Conservation (phyloP, 2,113 vertebrate genomes). For the Ceyx melanurus region DNA sequence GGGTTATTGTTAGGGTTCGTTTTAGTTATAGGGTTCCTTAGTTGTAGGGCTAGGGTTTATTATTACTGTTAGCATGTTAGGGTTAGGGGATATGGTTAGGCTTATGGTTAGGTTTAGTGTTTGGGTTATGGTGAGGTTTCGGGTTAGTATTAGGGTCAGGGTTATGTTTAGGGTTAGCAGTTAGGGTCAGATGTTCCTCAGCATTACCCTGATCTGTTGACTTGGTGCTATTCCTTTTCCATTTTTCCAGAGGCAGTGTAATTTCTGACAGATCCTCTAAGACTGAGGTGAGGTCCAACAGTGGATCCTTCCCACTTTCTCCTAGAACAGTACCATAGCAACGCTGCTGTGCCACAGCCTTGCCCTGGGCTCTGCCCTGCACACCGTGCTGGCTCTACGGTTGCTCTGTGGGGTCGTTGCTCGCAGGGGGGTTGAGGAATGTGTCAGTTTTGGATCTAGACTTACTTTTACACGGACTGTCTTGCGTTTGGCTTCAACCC, state of each 20-base stretch:
- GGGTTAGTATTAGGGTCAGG: too few species aligned
- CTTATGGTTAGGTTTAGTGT: too few species aligned
- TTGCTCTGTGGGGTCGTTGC: background rate
- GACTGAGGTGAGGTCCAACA: background rate
- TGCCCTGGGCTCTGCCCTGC: background rate
- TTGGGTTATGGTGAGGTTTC: too few species aligned
- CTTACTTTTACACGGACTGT: background rate
- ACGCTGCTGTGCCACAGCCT: background rate
- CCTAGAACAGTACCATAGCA: background rate
- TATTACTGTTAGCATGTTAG: too few species aligned
- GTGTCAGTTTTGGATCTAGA: rapidly evolving
- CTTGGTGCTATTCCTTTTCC: background rate
- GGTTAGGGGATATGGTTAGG: too few species aligned
- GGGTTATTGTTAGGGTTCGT: too few species aligned
- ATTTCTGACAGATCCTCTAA: background rate
- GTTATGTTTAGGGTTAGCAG: too few species aligned
- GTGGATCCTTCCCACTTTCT: background rate
- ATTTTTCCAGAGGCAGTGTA: background rate
- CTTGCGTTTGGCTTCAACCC: too few species aligned
- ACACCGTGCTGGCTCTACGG: background rate
- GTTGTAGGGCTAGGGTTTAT: too few species aligned
- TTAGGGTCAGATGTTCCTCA: too few species aligned
- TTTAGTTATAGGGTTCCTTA: too few species aligned
- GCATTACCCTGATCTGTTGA: background rate
- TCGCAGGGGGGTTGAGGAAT: too few species aligned